Base-by-base conservation (phyloP, 2,797 vertebrate genomes). In the Aplochiton taeniatus region DNA sequence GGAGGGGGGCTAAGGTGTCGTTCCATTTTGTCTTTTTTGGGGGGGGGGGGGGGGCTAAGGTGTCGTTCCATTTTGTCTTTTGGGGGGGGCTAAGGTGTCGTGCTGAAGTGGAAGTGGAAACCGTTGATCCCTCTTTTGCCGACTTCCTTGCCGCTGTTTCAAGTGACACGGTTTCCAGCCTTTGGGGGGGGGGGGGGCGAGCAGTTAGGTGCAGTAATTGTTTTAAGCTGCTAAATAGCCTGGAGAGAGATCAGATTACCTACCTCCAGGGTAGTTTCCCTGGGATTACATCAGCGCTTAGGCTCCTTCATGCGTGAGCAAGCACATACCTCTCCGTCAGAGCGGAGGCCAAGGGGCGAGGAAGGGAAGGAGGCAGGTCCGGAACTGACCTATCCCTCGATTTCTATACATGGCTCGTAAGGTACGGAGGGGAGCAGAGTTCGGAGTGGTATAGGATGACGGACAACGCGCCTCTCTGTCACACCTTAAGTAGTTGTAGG, bases 211-310 rank as follows among this genome's bases (percentile, higher is more conserved):
- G 60, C 68, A 56, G 72, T 83, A 88, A 88, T 78, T 78, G 79
- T 81, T 82, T 81, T 81, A 79, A 88, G 82, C 85, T 85, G 82
- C 74, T 76, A 85, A 84, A 86, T 79, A 77, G 80, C 74, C 71
- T 63, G 69, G 49, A 62, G 73, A 80, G 74, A 76, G 74, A 89
- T 89, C 75, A 73, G 83, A 90, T 90, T 90, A 90, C 88, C 63
- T 86, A 83, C 88, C 85, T 82, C 84, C 77, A 59, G 73, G 68
- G 84, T 74, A 76, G 12, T 85, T 89, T 89, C 66, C 66, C 75
- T 69, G 11, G 77, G 47, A 86, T 92, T 91, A 89, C 91, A 90
- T 92, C 91, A 93, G 81, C 63, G 72, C 73, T 78, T 81, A 78
- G 73, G 82, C 76, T 80, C 75, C 63, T 82, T 79, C 69, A 80